These are phyloP conservation scores for Arbacia lixula DNA, from an alignment of 53 echinoderm and acorn worm genomes.

Conservation along the genomic window DNA sequence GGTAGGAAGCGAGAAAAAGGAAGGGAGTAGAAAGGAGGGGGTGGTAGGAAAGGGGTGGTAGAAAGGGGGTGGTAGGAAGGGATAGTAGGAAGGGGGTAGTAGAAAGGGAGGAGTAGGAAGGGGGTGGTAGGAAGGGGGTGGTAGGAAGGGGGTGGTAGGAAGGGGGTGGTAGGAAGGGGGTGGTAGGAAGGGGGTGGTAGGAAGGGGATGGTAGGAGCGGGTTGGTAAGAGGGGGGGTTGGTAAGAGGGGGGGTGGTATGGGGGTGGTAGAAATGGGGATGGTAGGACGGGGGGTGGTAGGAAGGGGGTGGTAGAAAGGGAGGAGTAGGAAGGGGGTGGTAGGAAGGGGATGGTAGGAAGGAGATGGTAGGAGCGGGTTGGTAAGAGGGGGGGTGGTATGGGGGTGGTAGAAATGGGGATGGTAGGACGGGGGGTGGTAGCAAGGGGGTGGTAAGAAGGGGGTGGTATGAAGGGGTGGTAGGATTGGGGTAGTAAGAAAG, in stretches of 20 bases:
- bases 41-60: background rate
- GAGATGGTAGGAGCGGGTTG: too few species aligned
- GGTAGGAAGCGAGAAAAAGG: background rate
- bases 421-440: background rate
- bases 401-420: background rate
- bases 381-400: background rate
- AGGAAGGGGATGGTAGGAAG: too few species aligned
- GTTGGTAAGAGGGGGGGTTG: background rate
- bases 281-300: background rate
- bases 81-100: background rate
- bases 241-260: background rate
- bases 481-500: background rate
- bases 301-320: background rate
- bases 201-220: background rate
- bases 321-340: background rate
- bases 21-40: background rate
- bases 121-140: background rate
- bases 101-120: background rate
- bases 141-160: background rate
- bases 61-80: background rate
- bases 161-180: background rate
- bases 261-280: background rate
- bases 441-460: background rate
- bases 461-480: background rate
- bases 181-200: background rate